Base-by-base conservation (phyloP, 2,888 invertebrate species). In the Cybosia mesomella region DNA sequence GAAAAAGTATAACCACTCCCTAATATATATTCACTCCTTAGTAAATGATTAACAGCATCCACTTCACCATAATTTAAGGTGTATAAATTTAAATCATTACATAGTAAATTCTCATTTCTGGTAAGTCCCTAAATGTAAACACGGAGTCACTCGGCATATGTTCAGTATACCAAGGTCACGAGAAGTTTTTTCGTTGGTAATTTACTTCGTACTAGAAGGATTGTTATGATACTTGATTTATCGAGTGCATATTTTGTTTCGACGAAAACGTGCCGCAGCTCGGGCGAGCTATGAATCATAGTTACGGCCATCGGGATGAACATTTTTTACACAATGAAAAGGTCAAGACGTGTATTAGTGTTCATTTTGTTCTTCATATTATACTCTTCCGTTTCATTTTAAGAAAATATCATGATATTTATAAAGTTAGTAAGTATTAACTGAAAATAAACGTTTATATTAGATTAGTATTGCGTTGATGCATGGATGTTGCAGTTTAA, bases 161-260 rank as follows among this genome's bases (percentile, higher is more conserved):
- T 75, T 76, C 59, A 54, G 58, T 57, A 61, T 54, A 39, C 22
- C 83, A 87, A 87, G 87, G 88, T 82, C 85, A 76, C 70, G 71
- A 71, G 79, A 72, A 77, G 74, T 72, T 86, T 89, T 88, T 87
- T 82, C 80, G 76, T 77, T 73, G 69, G 82, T 83, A 84, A 86
- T 88, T 88, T 87, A 88, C 85, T 85, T 81, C 77, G 24, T 70
- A 78, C 76, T 76, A 77, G 75, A 79, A 77, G 80, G 76, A 90
- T 88, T 91, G 90, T 91, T 91, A 90, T 88, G 87, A 87, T 89
- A 86, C 80, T 85, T 92, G 91, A 92, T 92, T 92, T 92, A 92
- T 91, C 75, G 87, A 84, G 83, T 88, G 87, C 85, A 86, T 87
- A 88, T 88, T 89, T 86, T 87, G 87, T 84, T 85, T 82, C 85